Evolutionary conservation across 2,113 vertebrate species (phyloP), one percentile per base, ranked within the genome.

Genomic region (Podarcis raffonei): DNA sequence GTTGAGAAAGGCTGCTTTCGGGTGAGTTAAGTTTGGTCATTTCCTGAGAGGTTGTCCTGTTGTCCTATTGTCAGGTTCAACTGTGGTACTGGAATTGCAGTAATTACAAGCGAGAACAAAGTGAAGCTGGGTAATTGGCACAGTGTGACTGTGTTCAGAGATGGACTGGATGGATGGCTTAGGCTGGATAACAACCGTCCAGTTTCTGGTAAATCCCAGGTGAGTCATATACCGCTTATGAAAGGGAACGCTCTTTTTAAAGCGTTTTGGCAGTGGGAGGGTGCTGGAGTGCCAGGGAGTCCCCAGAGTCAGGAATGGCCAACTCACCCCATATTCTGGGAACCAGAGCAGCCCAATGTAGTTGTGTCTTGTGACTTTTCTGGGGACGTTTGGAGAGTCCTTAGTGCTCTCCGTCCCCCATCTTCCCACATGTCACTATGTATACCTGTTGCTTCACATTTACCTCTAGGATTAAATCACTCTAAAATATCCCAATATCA

Each of bases 51-150:
- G 71, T 4, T 59, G n/a, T 88, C 48, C 32, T 42, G 4, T 62
- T 85, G 3, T 27, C 7, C 23, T 72, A n/a, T 89, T 91, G 0
- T 12, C 91, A 99, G 99, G 95, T 99, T 98, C 95, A 98, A 99
- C 89, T 99, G 99, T 90, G 99, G 99, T 20, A 99, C 98, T 0
- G 99, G 99, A 59, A 94, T 96, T 3, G 98, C 98, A 53, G 92
- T 98, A 88, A 98, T 99, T 71, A 75, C 92, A 0, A 98, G 98
- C 79, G 97, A 98, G 88, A 97, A 96, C 87, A 97, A 93, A 81
- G 84, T 99, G 84, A 97, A 97, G 77, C 92, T 98, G 22, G 98
- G 98, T 8, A 97, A 92, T 86, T 99, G 99, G 99, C 97, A 99
- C 94, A 97, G 89, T 0, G 96, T 98, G 53, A 98, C 95, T 0